Evolutionary conservation across 2,888 invertebrate species (phyloP), one percentile per base, ranked within the genome.

Genomic region (Sinotaia quadrata): DNA sequence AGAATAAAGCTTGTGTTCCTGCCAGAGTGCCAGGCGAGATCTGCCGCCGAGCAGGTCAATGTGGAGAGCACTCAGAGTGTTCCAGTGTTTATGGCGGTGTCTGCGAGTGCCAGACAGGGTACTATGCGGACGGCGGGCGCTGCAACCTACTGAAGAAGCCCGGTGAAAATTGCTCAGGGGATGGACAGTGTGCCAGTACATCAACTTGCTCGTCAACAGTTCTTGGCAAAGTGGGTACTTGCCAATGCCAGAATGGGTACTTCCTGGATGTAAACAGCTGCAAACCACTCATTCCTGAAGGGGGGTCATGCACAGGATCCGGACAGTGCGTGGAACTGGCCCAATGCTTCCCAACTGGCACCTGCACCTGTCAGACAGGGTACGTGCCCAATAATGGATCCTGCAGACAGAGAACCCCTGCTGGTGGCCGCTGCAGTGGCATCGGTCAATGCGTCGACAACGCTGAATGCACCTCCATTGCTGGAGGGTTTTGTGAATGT

Each of bases 11-110:
- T 2, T 65, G 65, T 33, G 1, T 36, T 51, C 54, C 12, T 1
- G 10, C 65, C 56, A 65, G 56, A 21, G 44, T 34, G n/a, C 68
- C 72, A 12, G 66, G 44, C 21, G 37, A 33, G 12, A 51, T 49
- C 37, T 72, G 72, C 49, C 37, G 49, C 2, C 15, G 58, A 10
- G 31, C 60, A 8, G 68, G 57, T 15, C 68, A 72, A 57, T 72
- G 72, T 37, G 68, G 66, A 37, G 33, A 37, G n/a, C 21, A 61
- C 41, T 68, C 72, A 4, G 63, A 61, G n/a, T 72, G 72, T 49
- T 52, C 56, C 34, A 60, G 59, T 8, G 47, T 58, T 1, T 54
- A 49, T 21, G 44, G 65, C 18, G 57, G 65, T 10, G 33, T 52
- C 12, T 71, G 71, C 41, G 56, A 63, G 12, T 71, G 71, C 41